Evolutionary conservation across 2,113 vertebrate genomes (phyloP).

Genomic region (Heptranchias perlo): DNA sequence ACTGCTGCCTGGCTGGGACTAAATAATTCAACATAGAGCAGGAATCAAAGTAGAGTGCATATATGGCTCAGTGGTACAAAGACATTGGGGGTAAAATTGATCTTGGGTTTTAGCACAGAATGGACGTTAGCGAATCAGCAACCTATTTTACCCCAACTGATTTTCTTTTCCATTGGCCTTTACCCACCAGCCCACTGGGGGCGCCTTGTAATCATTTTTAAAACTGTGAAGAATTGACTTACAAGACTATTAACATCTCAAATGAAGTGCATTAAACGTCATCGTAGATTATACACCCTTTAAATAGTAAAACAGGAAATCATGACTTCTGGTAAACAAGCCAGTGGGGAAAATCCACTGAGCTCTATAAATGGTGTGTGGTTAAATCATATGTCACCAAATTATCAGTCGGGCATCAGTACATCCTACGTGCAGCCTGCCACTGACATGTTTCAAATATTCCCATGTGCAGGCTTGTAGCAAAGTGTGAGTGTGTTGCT

Average conservation of each 20-base stretch:
- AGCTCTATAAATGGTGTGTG: background rate
- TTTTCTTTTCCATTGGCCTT: background rate
- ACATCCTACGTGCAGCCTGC: slow-evolving; percentile 24
- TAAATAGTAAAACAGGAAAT: slow-evolving; percentile 37
- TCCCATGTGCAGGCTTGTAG: slow-evolving; percentile 29
- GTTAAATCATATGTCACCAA: slow-evolving; percentile 33
- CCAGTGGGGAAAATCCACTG: slow-evolving; percentile 32
- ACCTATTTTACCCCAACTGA: background rate
- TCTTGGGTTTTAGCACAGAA: background rate
- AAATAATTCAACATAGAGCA: background rate
- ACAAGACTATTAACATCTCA: background rate
- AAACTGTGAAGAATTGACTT: background rate
- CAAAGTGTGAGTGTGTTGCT: background rate
- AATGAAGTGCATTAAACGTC: background rate
- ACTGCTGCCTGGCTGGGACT: too few species aligned
- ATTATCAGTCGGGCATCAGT: slow-evolving; percentile 16
- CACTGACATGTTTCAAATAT: slow-evolving; percentile 25
- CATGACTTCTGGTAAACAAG: slow-evolving; percentile 36
- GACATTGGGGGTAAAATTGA: background rate
- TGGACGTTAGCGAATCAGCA: background rate
- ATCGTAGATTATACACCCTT: background rate
- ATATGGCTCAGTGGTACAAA: background rate
- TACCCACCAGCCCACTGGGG: background rate
- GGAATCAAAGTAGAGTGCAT: background rate
- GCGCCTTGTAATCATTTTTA: background rate